phyloP scores from a whole-genome alignment of 2,888 invertebrate species.

The Tetropium fuscum region DNA sequence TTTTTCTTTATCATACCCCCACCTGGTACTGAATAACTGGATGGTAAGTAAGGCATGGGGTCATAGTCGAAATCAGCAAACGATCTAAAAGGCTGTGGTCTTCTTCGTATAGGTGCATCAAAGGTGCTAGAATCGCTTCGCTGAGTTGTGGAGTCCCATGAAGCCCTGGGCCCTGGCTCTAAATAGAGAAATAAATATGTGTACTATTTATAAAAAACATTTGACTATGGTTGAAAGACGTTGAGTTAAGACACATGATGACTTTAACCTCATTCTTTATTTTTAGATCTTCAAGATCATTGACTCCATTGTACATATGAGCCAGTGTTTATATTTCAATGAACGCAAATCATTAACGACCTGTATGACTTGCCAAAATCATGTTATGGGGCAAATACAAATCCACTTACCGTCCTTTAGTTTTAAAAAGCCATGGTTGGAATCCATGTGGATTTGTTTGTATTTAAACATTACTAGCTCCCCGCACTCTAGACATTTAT shows the following conservation, averaged over 20 bases:
- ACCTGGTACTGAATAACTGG: conserved; percentile 45
- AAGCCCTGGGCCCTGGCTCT: conserved; percentile 67
- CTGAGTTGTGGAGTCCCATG: conserved; percentile 62
- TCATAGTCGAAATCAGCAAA: conserved; percentile 51
- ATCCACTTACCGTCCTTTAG: conserved; percentile 70
- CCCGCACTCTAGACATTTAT: conserved; percentile 75
- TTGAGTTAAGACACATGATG: neutral
- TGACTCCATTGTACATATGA: too few species aligned
- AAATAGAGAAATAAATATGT: too few species aligned
- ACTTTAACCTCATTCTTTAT: neutral
- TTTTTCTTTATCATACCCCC: conserved; percentile 59
- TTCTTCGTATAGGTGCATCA: conserved; percentile 39
- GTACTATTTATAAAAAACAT: too few species aligned
- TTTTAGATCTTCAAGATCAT: neutral
- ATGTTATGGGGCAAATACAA: conserved; percentile 30
- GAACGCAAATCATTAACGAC: too few species aligned
- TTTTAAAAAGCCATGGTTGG: conserved; percentile 75
- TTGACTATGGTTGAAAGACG: too few species aligned
- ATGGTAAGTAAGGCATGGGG: conserved; percentile 53
- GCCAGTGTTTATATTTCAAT: too few species aligned
- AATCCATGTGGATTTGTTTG: conserved; percentile 72
- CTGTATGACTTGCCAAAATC: neutral
- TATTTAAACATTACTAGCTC: conserved; percentile 80
- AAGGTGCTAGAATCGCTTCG: conserved; percentile 35
- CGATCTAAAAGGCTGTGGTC: conserved; percentile 48